phyloP scores from a whole-genome alignment of 2,113 vertebrate species.

The Gnathonemus longibarbis region DNA sequence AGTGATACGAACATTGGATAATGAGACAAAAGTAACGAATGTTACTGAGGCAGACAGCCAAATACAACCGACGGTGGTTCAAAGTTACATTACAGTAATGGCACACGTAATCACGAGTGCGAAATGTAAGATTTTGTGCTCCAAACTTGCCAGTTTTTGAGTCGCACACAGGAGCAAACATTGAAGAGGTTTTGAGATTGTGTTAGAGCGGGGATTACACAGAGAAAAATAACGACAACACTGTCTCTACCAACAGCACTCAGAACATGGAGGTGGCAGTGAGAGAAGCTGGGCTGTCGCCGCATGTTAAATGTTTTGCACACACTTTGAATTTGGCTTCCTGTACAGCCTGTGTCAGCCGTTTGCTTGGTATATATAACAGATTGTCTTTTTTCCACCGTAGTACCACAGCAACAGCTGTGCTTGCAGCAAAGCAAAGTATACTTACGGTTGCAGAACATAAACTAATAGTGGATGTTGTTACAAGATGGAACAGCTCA shows the following conservation, averaged over 20 bases:
- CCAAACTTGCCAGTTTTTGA: not conserved
- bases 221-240: not conserved
- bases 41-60: not conserved
- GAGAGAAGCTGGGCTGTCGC: slow-evolving; percentile 9
- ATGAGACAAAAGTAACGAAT: not conserved
- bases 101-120: not conserved
- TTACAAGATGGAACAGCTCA: slow-evolving; percentile 16
- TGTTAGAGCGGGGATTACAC: slow-evolving; percentile 11
- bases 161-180: not conserved
- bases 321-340: slow-evolving; percentile 13
- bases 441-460: not conserved
- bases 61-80: not conserved
- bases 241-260: slow-evolving; percentile 12
- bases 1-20: not conserved
- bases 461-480: slow-evolving; percentile 22
- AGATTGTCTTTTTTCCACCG: slow-evolving; percentile 13
- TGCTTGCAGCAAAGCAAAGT: slow-evolving; percentile 15
- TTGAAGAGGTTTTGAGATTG: not conserved
- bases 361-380: slow-evolving; percentile 18
- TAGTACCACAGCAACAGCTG: slow-evolving; percentile 18
- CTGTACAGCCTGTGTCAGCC: not conserved
- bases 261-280: slow-evolving; percentile 12
- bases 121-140: slow-evolving; percentile 9
- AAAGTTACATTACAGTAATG: not conserved
- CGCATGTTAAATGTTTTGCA: slow-evolving; percentile 17